Base-by-base conservation (phyloP, 1,140 invertebrate species). In the Microplitis demolitor region DNA sequence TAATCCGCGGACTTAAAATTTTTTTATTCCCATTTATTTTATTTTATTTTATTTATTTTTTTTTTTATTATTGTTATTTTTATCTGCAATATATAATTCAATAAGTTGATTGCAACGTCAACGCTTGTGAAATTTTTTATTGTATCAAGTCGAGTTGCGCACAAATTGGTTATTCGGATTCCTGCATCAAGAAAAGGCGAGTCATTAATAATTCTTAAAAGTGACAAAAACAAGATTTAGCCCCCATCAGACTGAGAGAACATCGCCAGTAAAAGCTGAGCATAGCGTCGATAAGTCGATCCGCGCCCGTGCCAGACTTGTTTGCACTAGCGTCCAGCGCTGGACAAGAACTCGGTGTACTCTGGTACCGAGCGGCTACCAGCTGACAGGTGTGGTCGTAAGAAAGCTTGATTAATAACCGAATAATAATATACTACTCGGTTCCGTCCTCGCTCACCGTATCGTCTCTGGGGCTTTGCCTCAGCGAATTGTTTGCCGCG, bases 341-440 rank as follows among this genome's bases (percentile, higher is more conserved):
- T 77, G 71, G 62, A 68, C 73, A 73, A 78, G 76, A 77, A 77
- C 34, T 13, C 50, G n/a, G n/a, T 33, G 54, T 67, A 68, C 62
- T 35, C 56, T 11, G 9, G 70, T 66, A 56, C 54, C 33, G 24
- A 39, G 74, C 77, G 76, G 45, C 78, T 78, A 76, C 75, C 66
- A 76, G 66, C 45, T 74, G 76, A 77, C 76, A 75, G 74, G 71
- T 69, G 66, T 73, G 64, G 56, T 67, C 62, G 76, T 72, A 82
- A 80, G 78, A 79, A 82, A 78, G 72, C 75, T 81, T 83, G 81
- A 83, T 83, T 82, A 80, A 83, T 83, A 82, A 82, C 79, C 74
- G 77, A 80, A 80, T 82, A 83, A 83, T 82, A 83, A 81, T 74
- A 80, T 71, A 66, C 67, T 75, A 24, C 24, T 24, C 24, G 24